phyloP scores from a whole-genome alignment of 2,888 invertebrate species.

The Chelonus formosanus region DNA sequence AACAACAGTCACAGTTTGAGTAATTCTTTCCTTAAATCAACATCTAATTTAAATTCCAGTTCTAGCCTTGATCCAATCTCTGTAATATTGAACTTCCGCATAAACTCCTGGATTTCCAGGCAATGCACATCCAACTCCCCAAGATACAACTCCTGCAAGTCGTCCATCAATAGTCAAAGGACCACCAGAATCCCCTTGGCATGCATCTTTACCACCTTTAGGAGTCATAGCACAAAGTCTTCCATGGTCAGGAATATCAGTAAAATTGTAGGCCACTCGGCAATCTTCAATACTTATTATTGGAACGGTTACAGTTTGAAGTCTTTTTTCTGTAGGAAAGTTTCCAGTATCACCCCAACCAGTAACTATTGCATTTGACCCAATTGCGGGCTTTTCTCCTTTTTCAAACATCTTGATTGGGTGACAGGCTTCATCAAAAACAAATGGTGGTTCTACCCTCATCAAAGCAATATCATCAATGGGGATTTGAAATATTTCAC shows the following conservation, averaged over 20 bases:
- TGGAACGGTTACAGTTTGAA: slow-evolving; percentile 69
- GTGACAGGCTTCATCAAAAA: slow-evolving; percentile 64
- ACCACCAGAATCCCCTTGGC: slow-evolving; percentile 57
- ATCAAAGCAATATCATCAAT: slow-evolving; percentile 68
- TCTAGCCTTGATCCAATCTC: slow-evolving; percentile 52
- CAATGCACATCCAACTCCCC: slow-evolving; percentile 69
- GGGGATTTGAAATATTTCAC: slow-evolving; percentile 49
- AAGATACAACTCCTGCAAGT: slow-evolving; percentile 53
- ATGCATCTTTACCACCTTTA: slow-evolving; percentile 67
- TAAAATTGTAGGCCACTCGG: slow-evolving; percentile 62
- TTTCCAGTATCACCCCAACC: slow-evolving; percentile 49
- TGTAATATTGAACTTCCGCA: slow-evolving; percentile 67
- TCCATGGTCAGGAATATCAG: slow-evolving; percentile 50
- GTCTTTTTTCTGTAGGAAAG: slow-evolving; percentile 38
- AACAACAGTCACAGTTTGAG: too few relatives aligned
- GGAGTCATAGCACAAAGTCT: slow-evolving; percentile 70
- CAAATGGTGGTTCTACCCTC: slow-evolving; percentile 65
- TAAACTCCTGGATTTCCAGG: slow-evolving; percentile 59
- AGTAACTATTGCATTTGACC: slow-evolving; percentile 38
- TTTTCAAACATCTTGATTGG: slow-evolving; percentile 64
- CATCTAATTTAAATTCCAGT: slow-evolving; percentile 29
- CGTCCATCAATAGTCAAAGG: slow-evolving; percentile 46
- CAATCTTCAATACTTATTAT: slow-evolving; percentile 67
- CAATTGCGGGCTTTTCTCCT: slow-evolving; percentile 41
- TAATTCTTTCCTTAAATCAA: neutral